These are phyloP conservation scores for Calyptommatus sinebrachiatus DNA, from an alignment of 2,113 vertebrate species.

Conservation along the genomic window DNA sequence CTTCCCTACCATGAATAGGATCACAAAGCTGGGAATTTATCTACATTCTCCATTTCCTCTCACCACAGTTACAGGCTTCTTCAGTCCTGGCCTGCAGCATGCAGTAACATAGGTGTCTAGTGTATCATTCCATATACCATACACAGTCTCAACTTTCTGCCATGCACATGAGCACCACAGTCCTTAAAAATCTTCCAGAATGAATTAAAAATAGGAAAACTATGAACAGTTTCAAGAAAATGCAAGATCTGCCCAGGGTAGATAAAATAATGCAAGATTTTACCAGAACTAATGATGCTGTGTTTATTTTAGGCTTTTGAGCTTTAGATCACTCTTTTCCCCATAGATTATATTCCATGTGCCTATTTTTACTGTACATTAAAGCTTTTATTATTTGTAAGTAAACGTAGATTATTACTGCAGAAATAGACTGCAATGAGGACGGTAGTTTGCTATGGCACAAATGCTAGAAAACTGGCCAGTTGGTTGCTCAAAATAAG, in stretches of 20 bases:
- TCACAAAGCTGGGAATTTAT: no score
- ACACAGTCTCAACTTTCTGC: no score
- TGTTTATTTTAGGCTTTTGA: background rate
- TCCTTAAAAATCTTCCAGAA: no score
- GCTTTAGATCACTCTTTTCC: conserved; percentile 11
- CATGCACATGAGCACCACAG: no score
- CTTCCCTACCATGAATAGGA: no score
- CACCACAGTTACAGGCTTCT: no score
- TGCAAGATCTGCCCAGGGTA: background rate
- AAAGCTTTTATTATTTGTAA: conserved; percentile 30
- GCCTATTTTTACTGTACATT: conserved; percentile 34
- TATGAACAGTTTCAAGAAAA: background rate
- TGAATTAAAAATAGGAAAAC: background rate
- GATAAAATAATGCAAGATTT: background rate
- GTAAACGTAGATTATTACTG: conserved; percentile 16
- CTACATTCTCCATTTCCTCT: no score
- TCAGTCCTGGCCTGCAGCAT: no score
- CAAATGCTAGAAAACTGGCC: conserved; percentile 40
- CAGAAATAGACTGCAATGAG: conserved; percentile 1
- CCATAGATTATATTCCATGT: conserved; percentile 31
- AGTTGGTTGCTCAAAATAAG: conserved; percentile 51
- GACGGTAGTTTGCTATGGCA: background rate
- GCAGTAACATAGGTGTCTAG: no score
- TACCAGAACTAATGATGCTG: background rate
- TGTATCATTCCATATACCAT: no score